Evolutionary conservation across 2,113 vertebrate species (phyloP).

Genomic region (Morphnarchus princeps): DNA sequence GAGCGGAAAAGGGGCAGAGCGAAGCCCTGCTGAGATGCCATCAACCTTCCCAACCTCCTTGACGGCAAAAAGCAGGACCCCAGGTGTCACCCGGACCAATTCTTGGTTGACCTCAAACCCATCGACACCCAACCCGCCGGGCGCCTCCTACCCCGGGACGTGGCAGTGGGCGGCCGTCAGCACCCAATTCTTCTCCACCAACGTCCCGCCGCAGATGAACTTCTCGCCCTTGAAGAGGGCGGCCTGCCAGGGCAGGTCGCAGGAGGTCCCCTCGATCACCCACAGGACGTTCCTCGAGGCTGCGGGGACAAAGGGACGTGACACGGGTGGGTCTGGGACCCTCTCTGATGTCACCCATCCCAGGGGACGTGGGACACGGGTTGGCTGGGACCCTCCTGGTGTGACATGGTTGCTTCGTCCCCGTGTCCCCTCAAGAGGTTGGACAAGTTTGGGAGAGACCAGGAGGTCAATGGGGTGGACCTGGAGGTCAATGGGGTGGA

Average conservation of each 20-base stretch:
- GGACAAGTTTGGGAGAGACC: neutral
- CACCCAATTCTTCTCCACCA: constrained; percentile 85
- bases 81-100: fast-evolving
- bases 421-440: neutral
- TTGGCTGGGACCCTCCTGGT: neutral
- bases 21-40: neutral
- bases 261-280: neutral
- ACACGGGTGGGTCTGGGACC: no score
- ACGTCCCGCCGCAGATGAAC: constrained; percentile 79
- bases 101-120: neutral
- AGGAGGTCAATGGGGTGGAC: no score
- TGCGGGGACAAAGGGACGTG: neutral
- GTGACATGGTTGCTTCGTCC: neutral
- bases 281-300: neutral
- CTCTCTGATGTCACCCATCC: neutral
- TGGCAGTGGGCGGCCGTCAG: constrained; percentile 87
- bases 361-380: fast-evolving
- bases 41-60: neutral
- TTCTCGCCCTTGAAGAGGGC: constrained; percentile 58
- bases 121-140: neutral
- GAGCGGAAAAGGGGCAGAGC: neutral
- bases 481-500: no score
- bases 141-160: neutral
- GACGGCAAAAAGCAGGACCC: no score
- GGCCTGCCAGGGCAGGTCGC: constrained; percentile 57